Evolutionary conservation across 2,113 vertebrate species (phyloP).

Genomic region (Hemiscyllium ocellatum): DNA sequence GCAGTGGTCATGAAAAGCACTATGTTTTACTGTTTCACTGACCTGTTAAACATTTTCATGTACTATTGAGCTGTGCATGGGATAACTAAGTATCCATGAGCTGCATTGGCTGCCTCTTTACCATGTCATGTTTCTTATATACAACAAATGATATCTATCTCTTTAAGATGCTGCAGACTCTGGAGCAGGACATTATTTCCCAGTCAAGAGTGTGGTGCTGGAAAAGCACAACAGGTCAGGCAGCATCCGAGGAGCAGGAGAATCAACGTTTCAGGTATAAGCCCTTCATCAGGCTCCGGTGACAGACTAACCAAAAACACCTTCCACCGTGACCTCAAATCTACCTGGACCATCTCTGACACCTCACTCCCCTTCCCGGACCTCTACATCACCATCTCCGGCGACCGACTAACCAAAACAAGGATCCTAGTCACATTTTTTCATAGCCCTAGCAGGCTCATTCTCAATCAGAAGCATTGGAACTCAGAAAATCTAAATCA

Average conservation of each 20-base stretch:
- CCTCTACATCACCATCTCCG: no score
- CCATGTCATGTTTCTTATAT: neutral
- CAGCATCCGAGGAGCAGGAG: no score
- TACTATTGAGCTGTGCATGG: neutral
- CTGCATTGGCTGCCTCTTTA: neutral
- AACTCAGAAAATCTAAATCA: no score
- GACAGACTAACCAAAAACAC: no score
- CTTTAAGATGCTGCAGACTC: neutral
- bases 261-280: no score
- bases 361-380: no score
- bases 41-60: neutral
- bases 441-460: neutral
- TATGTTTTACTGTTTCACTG: neutral
- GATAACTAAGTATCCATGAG: neutral
- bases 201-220: neutral
- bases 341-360: no score
- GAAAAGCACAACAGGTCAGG: no score
- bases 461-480: neutral
- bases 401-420: no score
- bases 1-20: neutral
- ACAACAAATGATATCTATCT: neutral
- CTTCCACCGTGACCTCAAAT: no score
- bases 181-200: neutral
- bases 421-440: no score
- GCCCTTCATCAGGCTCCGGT: no score